These are phyloP conservation scores for Pithys albifrons DNA, from an alignment of 2,113 vertebrate genomes.

Conservation along the genomic window DNA sequence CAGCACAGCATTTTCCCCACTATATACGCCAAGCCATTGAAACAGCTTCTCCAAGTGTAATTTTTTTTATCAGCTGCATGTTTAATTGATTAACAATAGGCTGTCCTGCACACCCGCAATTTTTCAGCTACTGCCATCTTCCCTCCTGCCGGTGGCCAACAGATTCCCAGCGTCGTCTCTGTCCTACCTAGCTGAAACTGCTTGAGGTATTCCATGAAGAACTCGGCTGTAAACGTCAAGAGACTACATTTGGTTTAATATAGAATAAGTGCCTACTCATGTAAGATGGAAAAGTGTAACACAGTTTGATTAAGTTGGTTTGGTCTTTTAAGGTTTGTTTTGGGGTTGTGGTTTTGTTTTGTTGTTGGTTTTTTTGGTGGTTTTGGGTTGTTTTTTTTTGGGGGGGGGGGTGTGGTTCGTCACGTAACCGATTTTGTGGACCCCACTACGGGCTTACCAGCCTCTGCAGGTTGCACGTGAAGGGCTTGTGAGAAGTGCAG, in stretches of 20 bases:
- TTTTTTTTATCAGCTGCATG: not conserved
- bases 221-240: not conserved
- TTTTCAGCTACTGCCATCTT: not conserved
- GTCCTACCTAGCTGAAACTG: not conserved
- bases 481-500: not conserved
- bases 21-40: not conserved
- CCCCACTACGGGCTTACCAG: not conserved
- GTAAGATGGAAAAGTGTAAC: not conserved
- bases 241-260: not conserved
- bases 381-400: not conserved
- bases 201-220: not conserved
- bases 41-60: not conserved
- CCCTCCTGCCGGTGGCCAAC: not conserved
- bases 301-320: not conserved
- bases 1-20: not conserved
- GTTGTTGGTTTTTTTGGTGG: not conserved
- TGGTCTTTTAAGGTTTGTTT: not conserved
- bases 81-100: constrained; percentile 56
- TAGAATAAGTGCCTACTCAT: not conserved
- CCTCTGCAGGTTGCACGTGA: not conserved
- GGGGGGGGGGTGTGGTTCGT: no score
- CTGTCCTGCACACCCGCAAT: not conserved
- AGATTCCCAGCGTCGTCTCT: not conserved
- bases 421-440: not conserved
- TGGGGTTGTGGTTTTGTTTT: not conserved